Evolutionary conservation across 2,888 invertebrate genomes (phyloP).

Genomic region (Hypsopygia costalis): DNA sequence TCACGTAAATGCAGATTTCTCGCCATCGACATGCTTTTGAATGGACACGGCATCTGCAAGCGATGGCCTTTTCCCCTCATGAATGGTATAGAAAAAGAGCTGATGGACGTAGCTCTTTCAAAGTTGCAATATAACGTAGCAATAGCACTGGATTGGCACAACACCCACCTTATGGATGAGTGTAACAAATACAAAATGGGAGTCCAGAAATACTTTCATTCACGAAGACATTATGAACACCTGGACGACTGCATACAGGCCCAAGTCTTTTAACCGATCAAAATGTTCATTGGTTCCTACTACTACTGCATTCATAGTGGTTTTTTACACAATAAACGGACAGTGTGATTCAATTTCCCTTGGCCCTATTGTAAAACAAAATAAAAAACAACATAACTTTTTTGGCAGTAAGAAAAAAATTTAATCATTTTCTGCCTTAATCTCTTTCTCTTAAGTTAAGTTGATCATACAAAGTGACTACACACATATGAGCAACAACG

Average conservation of each 20-base stretch:
- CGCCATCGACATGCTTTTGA: constrained; percentile 40
- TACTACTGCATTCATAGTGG: no score
- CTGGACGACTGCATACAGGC: constrained; percentile 28
- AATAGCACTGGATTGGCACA: constrained; percentile 38
- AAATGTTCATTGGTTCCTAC: no score
- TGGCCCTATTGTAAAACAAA: no score
- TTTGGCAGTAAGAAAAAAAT: no score
- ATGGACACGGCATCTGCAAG: constrained; percentile 46
- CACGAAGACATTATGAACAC: constrained; percentile 23
- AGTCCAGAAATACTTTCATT: constrained; percentile 30
- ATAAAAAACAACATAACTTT: no score
- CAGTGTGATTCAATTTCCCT: no score
- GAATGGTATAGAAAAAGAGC: constrained; percentile 32
- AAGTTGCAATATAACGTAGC: constrained; percentile 28
- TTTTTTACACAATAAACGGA: no score
- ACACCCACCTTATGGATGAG: constrained; percentile 14
- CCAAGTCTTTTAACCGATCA: no score
- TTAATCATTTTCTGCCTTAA: no score
- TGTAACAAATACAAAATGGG: constrained; percentile 18
- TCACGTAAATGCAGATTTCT: constrained; percentile 34
- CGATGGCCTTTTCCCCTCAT: constrained; percentile 42
- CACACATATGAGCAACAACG: no score
- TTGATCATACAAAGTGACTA: no score
- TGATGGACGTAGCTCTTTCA: constrained; percentile 34
- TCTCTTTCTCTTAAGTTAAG: no score